Percentiles rank a stretch among this genome's conserved stretches.
Conservation (phyloP, 2,888 invertebrate species). For the Acleris cristana region DNA sequence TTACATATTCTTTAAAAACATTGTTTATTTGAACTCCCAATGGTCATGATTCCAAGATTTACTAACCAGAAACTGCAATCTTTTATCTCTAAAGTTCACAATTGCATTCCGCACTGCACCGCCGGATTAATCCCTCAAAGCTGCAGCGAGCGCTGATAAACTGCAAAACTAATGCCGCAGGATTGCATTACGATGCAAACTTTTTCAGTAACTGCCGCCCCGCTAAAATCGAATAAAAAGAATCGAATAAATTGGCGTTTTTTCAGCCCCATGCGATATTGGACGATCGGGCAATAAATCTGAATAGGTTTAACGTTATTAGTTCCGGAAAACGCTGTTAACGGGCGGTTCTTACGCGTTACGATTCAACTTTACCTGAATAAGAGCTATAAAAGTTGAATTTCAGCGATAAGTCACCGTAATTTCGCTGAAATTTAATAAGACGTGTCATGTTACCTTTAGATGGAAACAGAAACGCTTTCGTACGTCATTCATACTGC, state of each 20-base stretch:
- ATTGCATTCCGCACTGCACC: constrained; percentile 63
- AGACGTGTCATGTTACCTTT: too few species aligned
- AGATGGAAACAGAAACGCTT: too few species aligned
- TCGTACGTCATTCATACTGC: too few species aligned
- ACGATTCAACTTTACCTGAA: constrained; percentile 18
- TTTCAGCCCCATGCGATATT: constrained; percentile 66
- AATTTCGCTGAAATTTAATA: constrained; percentile 13
- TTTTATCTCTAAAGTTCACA: constrained; percentile 44
- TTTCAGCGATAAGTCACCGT: background rate
- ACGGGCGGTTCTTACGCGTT: constrained; percentile 13
- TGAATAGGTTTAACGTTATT: constrained; percentile 59
- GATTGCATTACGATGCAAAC: constrained; percentile 81
- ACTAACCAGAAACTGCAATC: constrained; percentile 55
- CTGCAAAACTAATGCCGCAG: constrained; percentile 76
- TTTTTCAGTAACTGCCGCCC: constrained; percentile 76
- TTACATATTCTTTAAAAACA: background rate
- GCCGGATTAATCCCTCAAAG: constrained; percentile 80
- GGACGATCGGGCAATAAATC: constrained; percentile 71
- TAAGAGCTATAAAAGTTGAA: constrained; percentile 2
- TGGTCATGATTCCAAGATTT: constrained; percentile 26
- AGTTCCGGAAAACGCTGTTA: constrained; percentile 35
- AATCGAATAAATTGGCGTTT: constrained; percentile 70
- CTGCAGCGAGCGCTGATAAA: constrained; percentile 76
- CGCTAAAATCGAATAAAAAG: constrained; percentile 73
- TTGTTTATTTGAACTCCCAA: constrained; percentile 18